These are phyloP conservation scores for Drosophila formosana DNA, from an alignment of 2,888 invertebrate genomes.

Conservation along the genomic window DNA sequence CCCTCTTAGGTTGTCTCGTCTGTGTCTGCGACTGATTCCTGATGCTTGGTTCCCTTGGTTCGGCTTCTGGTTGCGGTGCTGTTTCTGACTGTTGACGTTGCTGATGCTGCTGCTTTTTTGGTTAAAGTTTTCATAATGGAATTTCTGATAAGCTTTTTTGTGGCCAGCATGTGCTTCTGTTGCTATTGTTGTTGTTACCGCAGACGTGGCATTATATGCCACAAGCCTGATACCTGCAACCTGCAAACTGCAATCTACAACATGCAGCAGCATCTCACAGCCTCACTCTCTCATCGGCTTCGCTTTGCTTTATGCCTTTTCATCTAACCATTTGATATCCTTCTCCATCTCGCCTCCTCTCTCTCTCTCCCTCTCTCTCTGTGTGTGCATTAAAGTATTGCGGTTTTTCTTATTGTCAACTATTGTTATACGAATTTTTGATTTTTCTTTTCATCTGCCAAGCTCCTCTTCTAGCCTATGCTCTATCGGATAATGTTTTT, in stretches of 20 bases:
- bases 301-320: conserved; percentile 59
- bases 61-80: conserved; percentile 28
- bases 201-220: conserved; percentile 67
- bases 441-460: conserved; percentile 39
- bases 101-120: conserved; percentile 48
- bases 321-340: conserved; percentile 56
- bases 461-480: conserved; percentile 1
- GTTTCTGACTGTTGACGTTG: conserved; percentile 24
- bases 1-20: conserved; percentile 40
- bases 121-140: conserved; percentile 77
- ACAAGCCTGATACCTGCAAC: conserved; percentile 34
- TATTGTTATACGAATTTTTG: conserved; percentile 65
- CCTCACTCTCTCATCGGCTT: conserved; percentile 40
- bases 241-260: conserved; percentile 34
- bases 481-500: conserved; percentile 24
- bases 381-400: conserved; percentile 61
- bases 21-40: conserved; percentile 18
- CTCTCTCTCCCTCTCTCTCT: conserved; percentile 18
- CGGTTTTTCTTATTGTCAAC: conserved; percentile 69
- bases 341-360: conserved; percentile 9
- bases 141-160: conserved; percentile 80
- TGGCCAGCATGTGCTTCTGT: conserved; percentile 52
- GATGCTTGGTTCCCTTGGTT: conserved; percentile 5
- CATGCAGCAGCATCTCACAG: conserved; percentile 29
- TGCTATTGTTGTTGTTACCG: conserved; percentile 52